Conservation (phyloP, 2,113 vertebrate genomes). For the Cinclus mexicanus region DNA sequence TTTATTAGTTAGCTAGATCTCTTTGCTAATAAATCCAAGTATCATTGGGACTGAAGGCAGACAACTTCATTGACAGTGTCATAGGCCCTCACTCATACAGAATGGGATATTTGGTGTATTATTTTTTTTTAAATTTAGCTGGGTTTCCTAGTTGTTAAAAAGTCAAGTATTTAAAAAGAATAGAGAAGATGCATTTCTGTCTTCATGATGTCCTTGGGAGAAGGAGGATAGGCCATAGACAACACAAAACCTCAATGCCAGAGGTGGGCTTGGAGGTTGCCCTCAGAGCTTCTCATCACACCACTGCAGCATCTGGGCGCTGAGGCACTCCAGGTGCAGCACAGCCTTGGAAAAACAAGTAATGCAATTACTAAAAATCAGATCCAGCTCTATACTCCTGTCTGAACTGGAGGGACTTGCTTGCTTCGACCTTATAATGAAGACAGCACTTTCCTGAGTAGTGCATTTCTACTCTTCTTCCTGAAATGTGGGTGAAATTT, state of each 20-base stretch:
- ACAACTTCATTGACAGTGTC: not conserved
- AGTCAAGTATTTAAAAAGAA: not conserved
- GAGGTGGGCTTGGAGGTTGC: not conserved
- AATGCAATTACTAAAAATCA: not conserved
- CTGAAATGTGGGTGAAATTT: not conserved
- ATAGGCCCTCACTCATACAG: not conserved
- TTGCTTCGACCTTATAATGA: not conserved
- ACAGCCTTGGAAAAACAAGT: not conserved
- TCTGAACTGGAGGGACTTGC: not conserved
- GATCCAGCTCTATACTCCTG: not conserved
- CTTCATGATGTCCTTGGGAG: not conserved
- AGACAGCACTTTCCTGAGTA: not conserved
- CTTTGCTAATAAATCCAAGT: not conserved
- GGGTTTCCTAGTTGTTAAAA: not conserved
- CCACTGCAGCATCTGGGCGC: fast-evolving
- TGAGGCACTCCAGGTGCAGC: not conserved
- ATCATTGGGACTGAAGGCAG: not conserved
- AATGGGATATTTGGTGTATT: not conserved
- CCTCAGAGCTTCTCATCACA: not conserved
- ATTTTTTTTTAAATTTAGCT: not conserved
- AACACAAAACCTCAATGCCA: not conserved
- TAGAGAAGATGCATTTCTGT: not conserved
- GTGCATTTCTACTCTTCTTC: not conserved
- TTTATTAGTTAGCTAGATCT: not conserved
- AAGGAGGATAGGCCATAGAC: not conserved